Evolutionary conservation across 2,113 vertebrate species (phyloP).

Genomic region (Cygnus atratus): DNA sequence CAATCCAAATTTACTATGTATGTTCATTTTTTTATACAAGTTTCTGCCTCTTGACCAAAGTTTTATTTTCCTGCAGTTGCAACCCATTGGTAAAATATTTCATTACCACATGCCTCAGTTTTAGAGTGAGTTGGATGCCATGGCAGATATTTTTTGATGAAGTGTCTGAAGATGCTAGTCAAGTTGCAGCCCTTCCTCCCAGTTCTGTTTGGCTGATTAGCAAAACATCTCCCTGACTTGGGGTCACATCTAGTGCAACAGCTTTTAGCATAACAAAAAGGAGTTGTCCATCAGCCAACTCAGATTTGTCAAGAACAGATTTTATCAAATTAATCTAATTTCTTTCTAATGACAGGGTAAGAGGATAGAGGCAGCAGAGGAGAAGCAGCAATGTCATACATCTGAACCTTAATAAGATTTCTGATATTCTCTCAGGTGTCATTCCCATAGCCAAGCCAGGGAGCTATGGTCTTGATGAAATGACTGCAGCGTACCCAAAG

Average conservation of each 20-base stretch:
- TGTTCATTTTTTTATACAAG: neutral
- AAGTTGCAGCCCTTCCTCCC: neutral
- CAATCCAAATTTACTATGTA: neutral
- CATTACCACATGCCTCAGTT: neutral
- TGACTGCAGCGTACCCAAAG: neutral
- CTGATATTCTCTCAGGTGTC: neutral
- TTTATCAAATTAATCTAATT: neutral
- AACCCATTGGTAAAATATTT: neutral
- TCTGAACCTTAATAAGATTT: neutral
- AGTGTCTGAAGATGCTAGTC: neutral
- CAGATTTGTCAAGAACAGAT: neutral
- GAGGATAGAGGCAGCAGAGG: neutral
- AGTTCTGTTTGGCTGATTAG: neutral
- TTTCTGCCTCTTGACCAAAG: neutral
- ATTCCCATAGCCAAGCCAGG: neutral
- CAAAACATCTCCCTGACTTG: neutral
- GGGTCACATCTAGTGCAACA: neutral
- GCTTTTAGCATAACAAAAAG: neutral
- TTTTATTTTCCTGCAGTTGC: neutral
- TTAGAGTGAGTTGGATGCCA: neutral
- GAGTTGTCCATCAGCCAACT: neutral
- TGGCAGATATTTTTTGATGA: neutral
- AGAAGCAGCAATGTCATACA: neutral
- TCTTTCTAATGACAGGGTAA: neutral
- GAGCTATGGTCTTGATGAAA: neutral